phyloP scores from a whole-genome alignment of 2,888 invertebrate species.

The Idaea aversata region DNA sequence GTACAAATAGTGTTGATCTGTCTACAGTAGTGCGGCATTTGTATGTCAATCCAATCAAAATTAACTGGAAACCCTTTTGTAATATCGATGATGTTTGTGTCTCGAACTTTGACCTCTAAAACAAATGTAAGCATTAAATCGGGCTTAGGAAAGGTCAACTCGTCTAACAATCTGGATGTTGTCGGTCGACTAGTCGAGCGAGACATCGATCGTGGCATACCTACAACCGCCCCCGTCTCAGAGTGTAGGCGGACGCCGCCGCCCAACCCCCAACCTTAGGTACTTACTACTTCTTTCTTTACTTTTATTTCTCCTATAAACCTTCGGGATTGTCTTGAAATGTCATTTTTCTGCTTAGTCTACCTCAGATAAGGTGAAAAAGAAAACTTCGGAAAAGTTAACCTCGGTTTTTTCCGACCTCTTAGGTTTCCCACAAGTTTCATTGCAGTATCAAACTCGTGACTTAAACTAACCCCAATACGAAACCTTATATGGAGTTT shows the following conservation, averaged over 20 bases:
- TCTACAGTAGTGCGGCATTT: constrained; percentile 14
- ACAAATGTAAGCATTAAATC: neutral
- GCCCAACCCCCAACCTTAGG: constrained; percentile 28
- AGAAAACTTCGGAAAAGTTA: neutral
- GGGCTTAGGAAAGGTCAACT: constrained; percentile 4
- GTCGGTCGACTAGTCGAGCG: constrained; percentile 25
- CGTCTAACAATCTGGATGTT: constrained; percentile 8
- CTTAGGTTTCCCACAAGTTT: neutral
- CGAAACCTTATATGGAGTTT: neutral
- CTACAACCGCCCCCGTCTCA: constrained; percentile 30
- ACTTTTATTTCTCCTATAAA: constrained; percentile 39
- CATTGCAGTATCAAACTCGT: neutral
- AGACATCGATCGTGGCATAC: constrained; percentile 31
- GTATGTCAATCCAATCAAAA: constrained; percentile 30
- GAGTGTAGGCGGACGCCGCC: constrained; percentile 39
- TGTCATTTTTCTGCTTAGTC: neutral
- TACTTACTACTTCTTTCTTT: constrained; percentile 18
- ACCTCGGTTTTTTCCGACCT: neutral
- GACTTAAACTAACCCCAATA: neutral
- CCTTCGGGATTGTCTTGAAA: constrained; percentile 33
- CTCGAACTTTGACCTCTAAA: constrained; percentile 6
- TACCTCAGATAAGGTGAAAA: neutral
- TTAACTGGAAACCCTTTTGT: constrained; percentile 26
- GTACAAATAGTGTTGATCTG: too few species aligned
- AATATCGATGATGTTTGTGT: constrained; percentile 35